Base-by-base conservation (phyloP, 1,140 invertebrate genomes). In the Chymomyza costata region DNA sequence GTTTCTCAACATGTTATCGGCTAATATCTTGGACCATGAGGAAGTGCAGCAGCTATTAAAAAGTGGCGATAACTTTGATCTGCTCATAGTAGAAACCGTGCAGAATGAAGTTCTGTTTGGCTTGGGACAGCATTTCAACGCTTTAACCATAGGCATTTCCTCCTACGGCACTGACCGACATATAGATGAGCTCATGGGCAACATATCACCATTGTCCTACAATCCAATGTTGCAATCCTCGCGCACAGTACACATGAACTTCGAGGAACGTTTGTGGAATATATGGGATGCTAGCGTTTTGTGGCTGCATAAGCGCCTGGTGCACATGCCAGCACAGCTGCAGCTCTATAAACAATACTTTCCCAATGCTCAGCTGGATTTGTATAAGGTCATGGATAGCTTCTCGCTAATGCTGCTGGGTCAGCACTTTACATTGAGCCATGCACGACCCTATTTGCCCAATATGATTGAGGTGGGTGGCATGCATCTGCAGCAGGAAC, bases 371-470 rank as follows among this genome's bases (percentile, higher is more conserved):
- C 50, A 13, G 0, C 6, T 40, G 7, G 32, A 50, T 0, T 16
- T 85, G 15, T 43, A 78, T 0, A 64, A 86, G 6, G 44, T 85
- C 1, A 59, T 82, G 16, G 85, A 82, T 48, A 88, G 87, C 50
- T 83, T 84, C 2, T 85, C 87, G n/a, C 59, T 90, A 51, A 60
- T 90, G 40, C 56, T 92, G 5, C 43, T 88, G 0, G 90, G 91
- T 56, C 89, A 89, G 10, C 88, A 90, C 59, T 86, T 88, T 6
- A 85, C 83, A 2, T 65, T 90, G 3, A 87, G 88, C 38, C 86
- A 87, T 38, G 84, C 87, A 6, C 84, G 87, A 38, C 89, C 90
- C 0, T 71, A 86, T 6, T 54, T 89, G 19, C 89, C 90, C 0
- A 90, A 81, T 46, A 83, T 86, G 64, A 86, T 87, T 31, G 82